These are phyloP conservation scores for Pteronura brasiliensis DNA, from an alignment of 2,113 vertebrate species.

Conservation along the genomic window DNA sequence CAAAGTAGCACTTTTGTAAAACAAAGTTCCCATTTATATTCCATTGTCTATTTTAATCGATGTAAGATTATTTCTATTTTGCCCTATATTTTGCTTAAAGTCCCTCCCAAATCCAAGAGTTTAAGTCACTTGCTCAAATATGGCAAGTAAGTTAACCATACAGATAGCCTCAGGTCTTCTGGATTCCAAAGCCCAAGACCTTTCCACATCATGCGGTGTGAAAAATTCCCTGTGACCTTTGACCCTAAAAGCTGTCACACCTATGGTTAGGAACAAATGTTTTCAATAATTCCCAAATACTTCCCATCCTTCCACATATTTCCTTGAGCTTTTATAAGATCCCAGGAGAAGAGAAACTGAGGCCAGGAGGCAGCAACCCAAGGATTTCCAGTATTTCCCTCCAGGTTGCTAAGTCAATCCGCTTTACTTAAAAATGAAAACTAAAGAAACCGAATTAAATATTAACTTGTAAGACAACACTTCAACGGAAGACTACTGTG, in stretches of 20 bases:
- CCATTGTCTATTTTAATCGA: background rate
- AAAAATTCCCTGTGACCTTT: background rate
- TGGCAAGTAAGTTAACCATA: background rate
- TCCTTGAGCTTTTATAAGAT: background rate
- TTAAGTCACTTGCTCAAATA: background rate
- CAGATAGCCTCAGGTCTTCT: background rate
- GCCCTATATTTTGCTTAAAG: background rate
- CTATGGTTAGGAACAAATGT: background rate
- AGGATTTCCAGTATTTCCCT: background rate
- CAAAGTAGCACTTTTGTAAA: background rate
- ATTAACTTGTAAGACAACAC: slow-evolving; percentile 48
- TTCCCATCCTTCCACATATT: background rate
- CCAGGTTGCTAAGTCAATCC: slow-evolving; percentile 25
- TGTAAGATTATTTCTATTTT: background rate
- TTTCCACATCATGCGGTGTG: background rate
- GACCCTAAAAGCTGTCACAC: background rate
- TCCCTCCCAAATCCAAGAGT: background rate
- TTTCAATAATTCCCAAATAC: background rate
- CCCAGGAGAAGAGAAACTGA: background rate
- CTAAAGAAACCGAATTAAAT: slow-evolving; percentile 54
- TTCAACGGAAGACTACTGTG: background rate
- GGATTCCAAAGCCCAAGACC: background rate
- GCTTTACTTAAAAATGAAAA: slow-evolving; percentile 51
- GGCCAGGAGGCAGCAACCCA: background rate
- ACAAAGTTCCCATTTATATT: background rate